Evolutionary conservation across 2,888 invertebrate genomes (phyloP).

Genomic region (Leptinotarsa haldemani): DNA sequence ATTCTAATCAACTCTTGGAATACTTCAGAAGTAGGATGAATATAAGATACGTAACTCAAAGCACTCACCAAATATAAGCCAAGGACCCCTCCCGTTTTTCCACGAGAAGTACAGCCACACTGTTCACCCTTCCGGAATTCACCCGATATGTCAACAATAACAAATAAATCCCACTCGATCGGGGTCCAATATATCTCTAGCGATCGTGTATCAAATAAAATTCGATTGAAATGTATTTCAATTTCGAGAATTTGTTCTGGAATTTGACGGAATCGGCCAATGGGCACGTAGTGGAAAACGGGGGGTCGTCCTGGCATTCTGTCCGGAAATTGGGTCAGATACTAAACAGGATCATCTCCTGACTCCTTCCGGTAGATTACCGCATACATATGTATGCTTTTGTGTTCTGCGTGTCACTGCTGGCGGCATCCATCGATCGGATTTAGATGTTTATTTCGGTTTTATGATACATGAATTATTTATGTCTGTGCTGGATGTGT

Average conservation of each 20-base stretch:
- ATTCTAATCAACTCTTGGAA: no score
- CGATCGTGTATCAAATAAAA: conserved; percentile 4
- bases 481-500: conserved; percentile 3
- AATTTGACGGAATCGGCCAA: conserved; percentile 51
- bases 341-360: conserved; percentile 62
- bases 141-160: no score
- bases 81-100: no score
- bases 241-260: conserved; percentile 15
- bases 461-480: conserved; percentile 34
- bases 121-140: background rate
- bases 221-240: background rate
- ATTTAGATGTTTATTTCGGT: conserved; percentile 36
- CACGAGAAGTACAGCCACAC: no score
- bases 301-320: conserved; percentile 59
- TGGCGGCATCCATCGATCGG: conserved; percentile 33
- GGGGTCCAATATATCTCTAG: background rate
- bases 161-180: background rate
- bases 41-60: no score
- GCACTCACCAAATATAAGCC: no score
- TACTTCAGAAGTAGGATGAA: no score
- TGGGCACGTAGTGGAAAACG: conserved; percentile 53
- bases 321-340: conserved; percentile 63
- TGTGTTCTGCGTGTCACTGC: conserved; percentile 34
- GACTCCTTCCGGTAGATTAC: conserved; percentile 57
- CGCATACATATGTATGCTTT: conserved; percentile 51